A percentile compares a stretch with the other conserved stretches of the same genome.
phyloP scores from a whole-genome alignment of 2,797 vertebrate species.

The Nannoperca australis region DNA sequence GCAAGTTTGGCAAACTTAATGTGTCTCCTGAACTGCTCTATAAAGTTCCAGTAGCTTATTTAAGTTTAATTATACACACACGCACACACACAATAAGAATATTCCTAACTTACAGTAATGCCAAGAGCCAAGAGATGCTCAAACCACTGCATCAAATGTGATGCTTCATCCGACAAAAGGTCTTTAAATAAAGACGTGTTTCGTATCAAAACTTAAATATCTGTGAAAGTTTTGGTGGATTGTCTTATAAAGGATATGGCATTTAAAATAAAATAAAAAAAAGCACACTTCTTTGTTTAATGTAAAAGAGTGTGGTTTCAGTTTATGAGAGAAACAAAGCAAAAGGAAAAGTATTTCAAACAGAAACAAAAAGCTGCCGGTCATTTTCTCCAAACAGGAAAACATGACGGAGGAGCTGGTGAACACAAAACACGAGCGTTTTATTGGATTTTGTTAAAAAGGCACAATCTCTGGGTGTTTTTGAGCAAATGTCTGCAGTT shows the following conservation, averaged over 20 bases:
- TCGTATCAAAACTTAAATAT: constrained; percentile 75
- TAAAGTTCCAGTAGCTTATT: constrained; percentile 79
- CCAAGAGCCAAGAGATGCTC: constrained; percentile 64
- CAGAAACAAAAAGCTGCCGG: constrained; percentile 65
- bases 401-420: constrained; percentile 50
- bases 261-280: constrained; percentile 33
- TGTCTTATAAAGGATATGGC: constrained; percentile 72
- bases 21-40: constrained; percentile 52
- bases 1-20: constrained; percentile 68
- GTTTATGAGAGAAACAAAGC: constrained; percentile 60
- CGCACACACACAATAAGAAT: constrained; percentile 42
- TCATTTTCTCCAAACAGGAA: constrained; percentile 53
- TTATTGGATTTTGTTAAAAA: constrained; percentile 55
- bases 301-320: constrained; percentile 54
- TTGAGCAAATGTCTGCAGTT: constrained; percentile 39
- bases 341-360: constrained; percentile 47
- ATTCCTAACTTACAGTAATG: constrained; percentile 72
- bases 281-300: constrained; percentile 45
- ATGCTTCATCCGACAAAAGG: constrained; percentile 67
- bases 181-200: constrained; percentile 76
- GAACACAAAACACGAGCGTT: constrained; percentile 40
- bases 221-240: constrained; percentile 71
- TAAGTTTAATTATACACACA: constrained; percentile 63
- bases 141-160: constrained; percentile 64
- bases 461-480: constrained; percentile 62